Evolutionary conservation across 1,140 invertebrate species (phyloP), one percentile per base, ranked within the genome.

Genomic region (Trichonephila clavata): DNA sequence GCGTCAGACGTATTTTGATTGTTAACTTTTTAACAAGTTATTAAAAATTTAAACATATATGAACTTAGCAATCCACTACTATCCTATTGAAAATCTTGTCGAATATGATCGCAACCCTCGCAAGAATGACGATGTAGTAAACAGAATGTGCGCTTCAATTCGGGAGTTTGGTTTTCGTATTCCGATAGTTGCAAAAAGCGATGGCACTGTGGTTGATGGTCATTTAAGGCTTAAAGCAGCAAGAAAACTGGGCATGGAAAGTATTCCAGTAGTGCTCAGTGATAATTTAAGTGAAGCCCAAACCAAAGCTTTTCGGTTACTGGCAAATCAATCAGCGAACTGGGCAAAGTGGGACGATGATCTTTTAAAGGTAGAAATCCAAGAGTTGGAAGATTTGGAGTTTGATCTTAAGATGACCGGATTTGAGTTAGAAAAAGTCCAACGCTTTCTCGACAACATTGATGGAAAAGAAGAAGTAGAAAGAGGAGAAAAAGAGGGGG

Each of bases 131-230:
- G n/a, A n/a, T n/a, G 81, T 13, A 13, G 13, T 84, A 13, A 13
- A 2, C n/a, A n/a, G n/a, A n/a, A n/a, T n/a, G n/a, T n/a, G n/a
- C n/a, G n/a, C n/a, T n/a, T n/a, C n/a, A n/a, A n/a, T n/a, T n/a
- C n/a, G n/a, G n/a, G n/a, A n/a, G n/a, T n/a, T n/a, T n/a, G n/a
- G n/a, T n/a, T n/a, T n/a, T n/a, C n/a, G n/a, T n/a, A n/a, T n/a
- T n/a, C n/a, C n/a, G n/a, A n/a, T n/a, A n/a, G n/a, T n/a, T n/a
- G n/a, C n/a, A n/a, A n/a, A n/a, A n/a, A n/a, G n/a, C n/a, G n/a
- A n/a, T n/a, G n/a, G n/a, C n/a, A 84, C 81, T 84, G 81, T 84
- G 81, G 81, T 84, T 84, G 81, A 84, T 84, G 81, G 81, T 84
- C 81, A 84, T 84, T 84, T 84, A 84, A 43, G 81, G 39, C 81